Percentiles rank a stretch among this genome's conserved stretches.
Conservation (phyloP, 2,888 invertebrate species). For the Hyposoter dolosus region DNA sequence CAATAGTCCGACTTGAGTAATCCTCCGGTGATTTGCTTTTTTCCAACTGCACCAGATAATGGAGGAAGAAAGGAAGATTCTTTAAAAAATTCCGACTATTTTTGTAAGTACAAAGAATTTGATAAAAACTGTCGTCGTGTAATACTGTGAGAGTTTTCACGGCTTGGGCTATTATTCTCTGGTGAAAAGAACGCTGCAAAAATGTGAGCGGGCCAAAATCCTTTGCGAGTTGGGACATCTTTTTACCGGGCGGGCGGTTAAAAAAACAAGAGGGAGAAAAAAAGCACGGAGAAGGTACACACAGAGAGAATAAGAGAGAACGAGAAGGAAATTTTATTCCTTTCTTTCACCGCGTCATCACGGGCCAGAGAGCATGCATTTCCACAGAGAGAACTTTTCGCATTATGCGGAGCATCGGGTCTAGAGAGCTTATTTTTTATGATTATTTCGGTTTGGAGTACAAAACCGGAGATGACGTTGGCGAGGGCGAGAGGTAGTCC, state of each 20-base stretch:
- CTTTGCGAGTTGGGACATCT: conserved; percentile 17
- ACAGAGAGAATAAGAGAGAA: conserved; percentile 11
- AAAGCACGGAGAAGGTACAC: neutral
- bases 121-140: neutral
- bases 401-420: conserved; percentile 60
- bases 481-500: neutral
- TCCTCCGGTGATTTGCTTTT: neutral
- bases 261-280: conserved; percentile 17
- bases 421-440: conserved; percentile 64
- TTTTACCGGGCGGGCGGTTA: conserved; percentile 4
- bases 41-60: neutral
- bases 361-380: conserved; percentile 52
- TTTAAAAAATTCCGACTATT: neutral
- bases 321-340: conserved; percentile 22
- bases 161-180: conserved; percentile 13
- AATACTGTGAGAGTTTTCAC: conserved; percentile 22
- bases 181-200: conserved; percentile 1
- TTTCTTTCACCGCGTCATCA: conserved; percentile 40
- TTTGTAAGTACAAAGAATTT: conserved; percentile 12
- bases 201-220: conserved; percentile 17
- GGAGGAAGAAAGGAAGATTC: neutral
- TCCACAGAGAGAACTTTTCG: conserved; percentile 52
- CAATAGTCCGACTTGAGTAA: too few relatives aligned
- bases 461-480: conserved; percentile 3
- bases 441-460: conserved; percentile 59